Evolutionary conservation across 2,888 invertebrate genomes (phyloP).

Genomic region (Scelioninae gen. 2): DNA sequence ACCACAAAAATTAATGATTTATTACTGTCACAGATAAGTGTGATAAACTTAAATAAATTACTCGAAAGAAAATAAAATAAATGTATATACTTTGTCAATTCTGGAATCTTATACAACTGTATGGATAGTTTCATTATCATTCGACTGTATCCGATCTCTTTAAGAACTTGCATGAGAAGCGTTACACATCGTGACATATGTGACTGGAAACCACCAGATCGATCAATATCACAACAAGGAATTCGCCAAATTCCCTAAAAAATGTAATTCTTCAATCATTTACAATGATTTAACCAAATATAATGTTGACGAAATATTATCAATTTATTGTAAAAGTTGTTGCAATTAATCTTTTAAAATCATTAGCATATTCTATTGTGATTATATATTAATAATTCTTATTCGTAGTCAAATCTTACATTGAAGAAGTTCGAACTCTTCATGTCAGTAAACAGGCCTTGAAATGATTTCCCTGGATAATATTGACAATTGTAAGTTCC

Average conservation of each 20-base stretch:
- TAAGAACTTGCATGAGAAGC: slow-evolving; percentile 87
- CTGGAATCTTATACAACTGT: slow-evolving; percentile 87
- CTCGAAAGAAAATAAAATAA: neutral
- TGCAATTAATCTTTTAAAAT: too few species aligned
- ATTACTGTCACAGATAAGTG: too few species aligned
- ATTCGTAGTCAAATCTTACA: slow-evolving; percentile 75
- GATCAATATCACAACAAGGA: slow-evolving; percentile 91
- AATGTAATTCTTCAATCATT: too few species aligned
- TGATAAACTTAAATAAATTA: too few species aligned
- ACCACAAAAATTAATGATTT: too few species aligned
- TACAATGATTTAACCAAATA: too few species aligned
- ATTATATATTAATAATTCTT: neutral
- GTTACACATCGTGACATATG: slow-evolving; percentile 92
- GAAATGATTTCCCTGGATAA: slow-evolving; percentile 80
- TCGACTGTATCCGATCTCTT: slow-evolving; percentile 87
- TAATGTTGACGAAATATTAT: too few species aligned
- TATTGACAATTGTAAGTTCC: slow-evolving; percentile 81
- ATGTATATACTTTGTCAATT: slow-evolving; percentile 85
- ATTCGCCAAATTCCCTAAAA: slow-evolving; percentile 92
- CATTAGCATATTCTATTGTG: too few species aligned
- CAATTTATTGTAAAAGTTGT: too few species aligned
- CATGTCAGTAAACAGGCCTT: slow-evolving; percentile 90
- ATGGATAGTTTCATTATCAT: slow-evolving; percentile 87
- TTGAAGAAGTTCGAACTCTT: slow-evolving; percentile 93
- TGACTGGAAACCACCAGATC: slow-evolving; percentile 92